Evolutionary conservation across 2,113 vertebrate genomes (phyloP).

Genomic region (Erythrolamprus reginae): DNA sequence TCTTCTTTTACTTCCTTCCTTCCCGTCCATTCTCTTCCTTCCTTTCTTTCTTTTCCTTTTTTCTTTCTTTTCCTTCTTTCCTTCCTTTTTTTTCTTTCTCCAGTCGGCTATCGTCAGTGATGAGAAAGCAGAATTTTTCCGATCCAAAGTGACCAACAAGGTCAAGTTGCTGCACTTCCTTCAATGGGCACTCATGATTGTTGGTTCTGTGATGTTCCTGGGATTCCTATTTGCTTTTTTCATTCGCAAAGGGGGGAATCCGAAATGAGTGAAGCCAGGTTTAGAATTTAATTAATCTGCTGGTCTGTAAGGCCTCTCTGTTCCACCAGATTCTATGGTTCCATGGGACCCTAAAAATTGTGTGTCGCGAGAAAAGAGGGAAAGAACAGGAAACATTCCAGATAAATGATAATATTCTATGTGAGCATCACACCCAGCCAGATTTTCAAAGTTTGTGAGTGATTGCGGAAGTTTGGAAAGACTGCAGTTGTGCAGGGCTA

Average conservation of each 20-base stretch:
- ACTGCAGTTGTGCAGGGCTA: background rate
- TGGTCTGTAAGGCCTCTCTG: background rate
- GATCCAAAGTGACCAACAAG: conserved; percentile 64
- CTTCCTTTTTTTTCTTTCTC: conserved; percentile 22
- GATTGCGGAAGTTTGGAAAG: background rate
- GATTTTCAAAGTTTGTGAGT: background rate
- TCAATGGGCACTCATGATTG: conserved; percentile 68
- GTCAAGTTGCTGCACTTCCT: conserved; percentile 66
- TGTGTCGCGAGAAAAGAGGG: background rate
- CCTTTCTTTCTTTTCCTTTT: too few species aligned
- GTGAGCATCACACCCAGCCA: background rate
- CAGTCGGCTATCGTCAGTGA: conserved; percentile 84
- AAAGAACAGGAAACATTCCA: background rate
- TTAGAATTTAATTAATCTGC: background rate
- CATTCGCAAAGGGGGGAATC: conserved; percentile 46
- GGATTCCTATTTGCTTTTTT: conserved; percentile 69
- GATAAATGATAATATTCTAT: background rate
- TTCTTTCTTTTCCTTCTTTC: too few species aligned
- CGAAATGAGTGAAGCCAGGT: conserved; percentile 49
- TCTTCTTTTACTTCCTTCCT: background rate
- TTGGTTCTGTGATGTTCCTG: conserved; percentile 67
- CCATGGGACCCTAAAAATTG: background rate
- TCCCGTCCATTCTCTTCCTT: too few species aligned
- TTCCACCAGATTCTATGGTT: background rate
- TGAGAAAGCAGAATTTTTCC: conserved; percentile 79